Conservation (phyloP, 2,113 vertebrate species). For the Lichenostomus cassidix region DNA sequence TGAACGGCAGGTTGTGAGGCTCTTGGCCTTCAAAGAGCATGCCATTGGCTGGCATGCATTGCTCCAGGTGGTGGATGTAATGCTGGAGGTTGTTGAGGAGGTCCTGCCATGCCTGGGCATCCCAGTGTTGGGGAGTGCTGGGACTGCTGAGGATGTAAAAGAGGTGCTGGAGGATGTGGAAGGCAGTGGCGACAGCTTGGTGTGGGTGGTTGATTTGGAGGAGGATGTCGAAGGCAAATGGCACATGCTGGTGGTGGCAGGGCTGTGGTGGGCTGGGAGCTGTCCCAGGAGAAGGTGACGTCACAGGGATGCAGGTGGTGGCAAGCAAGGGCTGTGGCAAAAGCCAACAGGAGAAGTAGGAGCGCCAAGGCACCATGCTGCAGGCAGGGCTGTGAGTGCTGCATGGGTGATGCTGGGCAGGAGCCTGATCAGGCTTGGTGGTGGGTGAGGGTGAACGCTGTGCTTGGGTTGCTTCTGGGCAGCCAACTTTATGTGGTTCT, state of each 20-base stretch:
- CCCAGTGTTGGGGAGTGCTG: not conserved
- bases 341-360: not conserved
- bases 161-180: not conserved
- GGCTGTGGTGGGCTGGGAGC: not conserved
- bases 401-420: not conserved
- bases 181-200: not conserved
- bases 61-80: not conserved
- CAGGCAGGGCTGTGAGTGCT: not conserved
- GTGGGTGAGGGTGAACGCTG: not conserved
- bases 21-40: rapidly evolving
- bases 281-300: not conserved
- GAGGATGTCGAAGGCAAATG: not conserved
- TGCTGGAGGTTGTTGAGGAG: not conserved
- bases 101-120: not conserved
- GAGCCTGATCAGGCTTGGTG: not conserved
- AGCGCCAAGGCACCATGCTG: not conserved
- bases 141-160: not conserved
- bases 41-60: not conserved
- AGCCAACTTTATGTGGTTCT: not conserved
- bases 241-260: not conserved
- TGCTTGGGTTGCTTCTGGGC: not conserved
- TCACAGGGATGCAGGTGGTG: not conserved
- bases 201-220: not conserved
- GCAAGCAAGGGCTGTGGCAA: not conserved
- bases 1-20: not conserved